Conservation (phyloP, 1,140 invertebrate species). For the Centruroides vittatus region DNA sequence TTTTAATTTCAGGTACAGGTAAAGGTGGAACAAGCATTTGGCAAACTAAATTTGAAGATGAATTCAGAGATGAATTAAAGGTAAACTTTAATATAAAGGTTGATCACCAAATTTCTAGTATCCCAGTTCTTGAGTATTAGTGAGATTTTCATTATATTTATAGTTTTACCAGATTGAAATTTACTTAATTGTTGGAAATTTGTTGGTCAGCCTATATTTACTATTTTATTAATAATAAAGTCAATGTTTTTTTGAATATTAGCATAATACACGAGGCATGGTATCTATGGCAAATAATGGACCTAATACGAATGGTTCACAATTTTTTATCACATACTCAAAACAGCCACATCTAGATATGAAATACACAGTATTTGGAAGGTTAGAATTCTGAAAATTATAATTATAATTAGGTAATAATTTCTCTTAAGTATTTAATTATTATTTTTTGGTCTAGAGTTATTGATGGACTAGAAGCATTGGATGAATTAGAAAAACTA, state of each 20-base stretch:
- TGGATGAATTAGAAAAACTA: slow-evolving; percentile 92
- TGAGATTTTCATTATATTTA: too few species aligned
- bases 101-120: too few species aligned
- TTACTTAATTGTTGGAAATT: too few species aligned
- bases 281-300: slow-evolving; percentile 99
- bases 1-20: slow-evolving; percentile 50
- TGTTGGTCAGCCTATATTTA: too few species aligned
- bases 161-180: too few species aligned
- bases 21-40: slow-evolving; percentile 87
- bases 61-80: slow-evolving; percentile 87
- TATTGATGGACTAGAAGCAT: slow-evolving; percentile 90
- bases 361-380: slow-evolving; percentile 95
- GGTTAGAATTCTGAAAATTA: slow-evolving; percentile 39
- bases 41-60: slow-evolving; percentile 86
- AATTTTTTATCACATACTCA: slow-evolving; percentile 92
- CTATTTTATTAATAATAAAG: too few species aligned
- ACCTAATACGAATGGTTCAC: slow-evolving; percentile 95
- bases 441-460: slow-evolving; percentile 32
- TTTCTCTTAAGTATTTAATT: slow-evolving; percentile 6
- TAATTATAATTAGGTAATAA: neutral
- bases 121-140: too few species aligned
- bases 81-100: slow-evolving; percentile 27
- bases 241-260: slow-evolving; percentile 18
- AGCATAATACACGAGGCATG: slow-evolving; percentile 74
- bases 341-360: slow-evolving; percentile 90